phyloP scores from a whole-genome alignment of 2,113 vertebrate species.

The Zingel zingel region DNA sequence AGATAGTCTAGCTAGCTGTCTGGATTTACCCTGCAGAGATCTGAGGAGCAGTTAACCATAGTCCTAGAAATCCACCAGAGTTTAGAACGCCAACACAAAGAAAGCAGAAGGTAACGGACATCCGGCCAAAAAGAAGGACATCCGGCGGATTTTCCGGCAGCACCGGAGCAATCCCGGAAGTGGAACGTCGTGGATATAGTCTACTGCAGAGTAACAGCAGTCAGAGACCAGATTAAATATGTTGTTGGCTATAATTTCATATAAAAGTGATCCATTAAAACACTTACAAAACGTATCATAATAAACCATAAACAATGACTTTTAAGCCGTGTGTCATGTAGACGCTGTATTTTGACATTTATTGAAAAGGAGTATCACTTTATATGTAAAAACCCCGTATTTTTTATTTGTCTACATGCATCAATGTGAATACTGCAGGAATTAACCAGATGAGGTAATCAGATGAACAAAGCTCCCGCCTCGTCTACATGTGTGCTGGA shows the following conservation, averaged over 20 bases:
- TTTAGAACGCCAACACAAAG: too few species aligned
- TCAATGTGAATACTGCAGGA: conserved; percentile 45
- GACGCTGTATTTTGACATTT: not conserved
- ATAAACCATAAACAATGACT: not conserved
- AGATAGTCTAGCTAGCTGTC: too few species aligned
- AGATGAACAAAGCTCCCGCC: conserved; percentile 40
- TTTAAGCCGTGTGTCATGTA: not conserved
- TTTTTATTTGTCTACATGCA: conserved; percentile 24
- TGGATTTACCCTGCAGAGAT: too few species aligned
- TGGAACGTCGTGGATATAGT: too few species aligned
- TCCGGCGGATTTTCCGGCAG: too few species aligned
- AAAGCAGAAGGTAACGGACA: too few species aligned
- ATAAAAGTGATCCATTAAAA: not conserved
- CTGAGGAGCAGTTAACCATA: too few species aligned
- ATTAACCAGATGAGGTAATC: conserved; percentile 45
- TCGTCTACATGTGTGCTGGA: conserved; percentile 50
- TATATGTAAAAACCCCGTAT: not conserved
- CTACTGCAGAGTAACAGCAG: too few species aligned
- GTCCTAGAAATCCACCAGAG: too few species aligned
- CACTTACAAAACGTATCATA: not conserved
- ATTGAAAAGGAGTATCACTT: conserved; percentile 7
- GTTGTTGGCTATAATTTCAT: not conserved
- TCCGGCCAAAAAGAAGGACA: too few species aligned
- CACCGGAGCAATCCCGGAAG: too few species aligned
- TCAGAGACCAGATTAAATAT: not conserved